Conservation (phyloP, 2,888 invertebrate species). For the Exephanes ischioxanthus region DNA sequence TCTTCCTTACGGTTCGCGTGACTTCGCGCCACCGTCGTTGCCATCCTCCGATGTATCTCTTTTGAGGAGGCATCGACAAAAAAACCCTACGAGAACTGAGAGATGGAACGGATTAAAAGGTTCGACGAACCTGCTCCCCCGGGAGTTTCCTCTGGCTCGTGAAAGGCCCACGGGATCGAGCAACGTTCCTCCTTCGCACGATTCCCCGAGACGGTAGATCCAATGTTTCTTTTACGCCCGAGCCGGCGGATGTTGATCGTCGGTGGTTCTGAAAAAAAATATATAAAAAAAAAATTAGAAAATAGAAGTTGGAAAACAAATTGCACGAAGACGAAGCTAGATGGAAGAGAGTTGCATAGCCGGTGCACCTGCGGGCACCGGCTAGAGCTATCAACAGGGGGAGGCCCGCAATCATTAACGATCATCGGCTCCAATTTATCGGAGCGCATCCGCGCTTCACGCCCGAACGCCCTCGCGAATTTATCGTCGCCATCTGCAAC, state of each 20-base stretch:
- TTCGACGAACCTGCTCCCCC: conserved; percentile 35
- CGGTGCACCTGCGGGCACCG: conserved; percentile 5
- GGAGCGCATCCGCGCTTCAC: conserved; percentile 59
- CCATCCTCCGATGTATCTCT: conserved; percentile 20
- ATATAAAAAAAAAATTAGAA: not conserved
- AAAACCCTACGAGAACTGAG: not conserved
- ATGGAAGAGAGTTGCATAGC: conserved; percentile 2
- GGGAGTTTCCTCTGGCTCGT: conserved; percentile 35
- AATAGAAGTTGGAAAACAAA: not conserved
- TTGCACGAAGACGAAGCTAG: conserved; percentile 1
- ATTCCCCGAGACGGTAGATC: not conserved
- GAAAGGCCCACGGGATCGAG: conserved; percentile 7
- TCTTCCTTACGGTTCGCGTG: conserved; percentile 56
- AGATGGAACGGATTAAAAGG: conserved; percentile 8
- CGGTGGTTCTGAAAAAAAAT: not conserved
- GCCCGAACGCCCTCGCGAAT: conserved; percentile 54
- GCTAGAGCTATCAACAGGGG: conserved; percentile 20
- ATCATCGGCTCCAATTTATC: conserved; percentile 62
- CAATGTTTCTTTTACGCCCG: not conserved
- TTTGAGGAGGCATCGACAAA: conserved; percentile 28
- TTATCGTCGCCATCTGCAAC: conserved; percentile 29
- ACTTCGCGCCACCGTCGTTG: conserved; percentile 27
- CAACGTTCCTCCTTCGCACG: conserved; percentile 8
- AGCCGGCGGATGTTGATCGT: not conserved
- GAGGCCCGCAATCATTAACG: conserved; percentile 44